phyloP scores from a whole-genome alignment of 2,888 invertebrate genomes.

The Pteria penguin region DNA sequence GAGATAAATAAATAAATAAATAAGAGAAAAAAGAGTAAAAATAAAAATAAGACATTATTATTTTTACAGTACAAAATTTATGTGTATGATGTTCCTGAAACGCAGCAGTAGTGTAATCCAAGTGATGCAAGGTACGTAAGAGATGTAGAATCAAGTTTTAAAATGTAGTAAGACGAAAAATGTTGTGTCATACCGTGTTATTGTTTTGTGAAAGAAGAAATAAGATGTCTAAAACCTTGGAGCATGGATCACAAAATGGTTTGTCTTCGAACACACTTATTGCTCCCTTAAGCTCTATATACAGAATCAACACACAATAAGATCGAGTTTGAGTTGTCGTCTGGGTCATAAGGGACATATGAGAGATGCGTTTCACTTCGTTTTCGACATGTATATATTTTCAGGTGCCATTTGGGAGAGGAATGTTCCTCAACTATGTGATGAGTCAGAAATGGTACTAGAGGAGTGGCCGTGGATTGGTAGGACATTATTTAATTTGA shows the following conservation, averaged over 20 bases:
- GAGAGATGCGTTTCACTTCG: not conserved
- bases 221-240: not conserved
- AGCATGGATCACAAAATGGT: not conserved
- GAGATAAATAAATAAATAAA: no score
- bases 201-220: no score
- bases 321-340: not conserved
- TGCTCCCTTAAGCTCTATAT: not conserved
- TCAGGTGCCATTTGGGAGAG: constrained; percentile 52
- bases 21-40: not conserved
- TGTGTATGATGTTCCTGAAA: constrained; percentile 65
- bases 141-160: not conserved
- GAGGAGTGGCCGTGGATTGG: constrained; percentile 77
- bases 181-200: no score
- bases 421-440: constrained; percentile 69
- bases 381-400: constrained; percentile 13
- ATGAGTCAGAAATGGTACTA: constrained; percentile 59
- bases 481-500: no score
- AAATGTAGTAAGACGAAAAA: not conserved
- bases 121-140: constrained; percentile 65
- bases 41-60: not conserved
- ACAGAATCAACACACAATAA: not conserved
- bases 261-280: no score
- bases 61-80: constrained; percentile 44
- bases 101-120: constrained; percentile 65
- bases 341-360: constrained; percentile 7